Percentiles rank a stretch among this genome's conserved stretches.
These are phyloP conservation scores for Charaxes varanes DNA, from an alignment of 1,140 invertebrate genomes.

Conservation along the genomic window DNA sequence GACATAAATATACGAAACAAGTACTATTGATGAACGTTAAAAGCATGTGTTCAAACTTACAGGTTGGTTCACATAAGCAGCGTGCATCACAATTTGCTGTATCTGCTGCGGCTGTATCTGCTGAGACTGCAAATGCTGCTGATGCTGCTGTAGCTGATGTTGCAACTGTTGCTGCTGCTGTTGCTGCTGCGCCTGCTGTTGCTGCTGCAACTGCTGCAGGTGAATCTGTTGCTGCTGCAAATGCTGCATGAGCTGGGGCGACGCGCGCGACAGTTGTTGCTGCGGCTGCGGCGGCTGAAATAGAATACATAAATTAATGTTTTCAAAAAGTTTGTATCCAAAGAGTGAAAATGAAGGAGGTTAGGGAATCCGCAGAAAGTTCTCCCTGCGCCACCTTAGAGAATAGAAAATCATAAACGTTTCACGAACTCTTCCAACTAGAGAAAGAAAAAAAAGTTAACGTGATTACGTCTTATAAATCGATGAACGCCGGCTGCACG, in stretches of 20 bases:
- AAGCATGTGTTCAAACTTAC: conserved; percentile 36
- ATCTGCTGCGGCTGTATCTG: conserved; percentile 47
- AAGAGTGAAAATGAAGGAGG: too few species aligned
- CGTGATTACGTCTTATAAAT: too few species aligned
- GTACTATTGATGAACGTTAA: too few species aligned
- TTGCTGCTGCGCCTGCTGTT: conserved; percentile 52
- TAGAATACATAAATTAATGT: conserved; percentile 1
- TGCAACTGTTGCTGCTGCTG: conserved; percentile 49
- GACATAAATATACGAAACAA: too few species aligned
- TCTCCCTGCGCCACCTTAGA: too few species aligned
- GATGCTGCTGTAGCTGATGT: conserved; percentile 51
- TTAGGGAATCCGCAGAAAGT: too few species aligned
- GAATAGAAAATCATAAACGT: too few species aligned
- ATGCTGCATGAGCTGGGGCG: conserved; percentile 57
- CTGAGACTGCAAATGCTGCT: conserved; percentile 37
- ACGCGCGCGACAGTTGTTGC: conserved; percentile 52
- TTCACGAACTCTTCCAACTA: too few species aligned
- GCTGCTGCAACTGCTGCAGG: conserved; percentile 50
- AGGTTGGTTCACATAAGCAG: conserved; percentile 58
- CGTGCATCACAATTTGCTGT: conserved; percentile 65
- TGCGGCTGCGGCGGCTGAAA: conserved; percentile 39
- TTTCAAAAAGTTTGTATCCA: not conserved
- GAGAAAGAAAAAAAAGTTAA: too few species aligned
- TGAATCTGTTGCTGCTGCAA: conserved; percentile 55
- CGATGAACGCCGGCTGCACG: too few species aligned